Evolutionary conservation across 1,140 invertebrate species (phyloP), one percentile per base, ranked within the genome.

Genomic region (Myzus persicae): DNA sequence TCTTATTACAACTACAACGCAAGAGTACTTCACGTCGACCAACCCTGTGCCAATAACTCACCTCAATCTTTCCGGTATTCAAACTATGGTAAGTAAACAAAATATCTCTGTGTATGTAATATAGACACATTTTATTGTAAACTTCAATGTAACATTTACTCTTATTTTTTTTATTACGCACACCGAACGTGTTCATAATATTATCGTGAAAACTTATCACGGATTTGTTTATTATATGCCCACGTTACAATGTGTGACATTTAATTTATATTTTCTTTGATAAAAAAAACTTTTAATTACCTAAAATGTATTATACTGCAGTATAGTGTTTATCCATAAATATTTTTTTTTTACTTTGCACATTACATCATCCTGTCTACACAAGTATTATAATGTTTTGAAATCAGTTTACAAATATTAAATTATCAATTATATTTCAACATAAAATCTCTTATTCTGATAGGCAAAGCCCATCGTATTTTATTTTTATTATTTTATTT

Each of bases 61-160:
- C 26, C 81, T 93, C 26, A 93, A 93, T 24, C 8, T 93, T 81
- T 81, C 89, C 46, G 36, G 88, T 18, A 89, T 89, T 51, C 44
- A 89, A 3, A 38, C 87, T 20, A 89, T 51, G 87, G 87, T 89
- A 9, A 89, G 87, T 89, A 51, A 51, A 51, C 8, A n/a, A 44
- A 11, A 84, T 20, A 84, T 4, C 5, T 38, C 6, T 2, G 24
- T 8, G 8, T 22, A 82, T 6, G n/a, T 38, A 7, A 40, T 38
- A 82, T 38, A 40, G 22, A 38, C 9, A 38, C 20, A 82, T 38
- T 82, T 2, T 38, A 36, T 82, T 7, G 18, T 82, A 38, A 82
- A 82, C 36, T 22, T 22, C 36, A 22, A 2, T 7, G 0, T 38
- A 81, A 38, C n/a, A 81, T 7, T 22, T 24, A 82, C 36, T 82